phyloP scores from a whole-genome alignment of 2,797 vertebrate genomes.

The Rousettus madagascariensis region DNA sequence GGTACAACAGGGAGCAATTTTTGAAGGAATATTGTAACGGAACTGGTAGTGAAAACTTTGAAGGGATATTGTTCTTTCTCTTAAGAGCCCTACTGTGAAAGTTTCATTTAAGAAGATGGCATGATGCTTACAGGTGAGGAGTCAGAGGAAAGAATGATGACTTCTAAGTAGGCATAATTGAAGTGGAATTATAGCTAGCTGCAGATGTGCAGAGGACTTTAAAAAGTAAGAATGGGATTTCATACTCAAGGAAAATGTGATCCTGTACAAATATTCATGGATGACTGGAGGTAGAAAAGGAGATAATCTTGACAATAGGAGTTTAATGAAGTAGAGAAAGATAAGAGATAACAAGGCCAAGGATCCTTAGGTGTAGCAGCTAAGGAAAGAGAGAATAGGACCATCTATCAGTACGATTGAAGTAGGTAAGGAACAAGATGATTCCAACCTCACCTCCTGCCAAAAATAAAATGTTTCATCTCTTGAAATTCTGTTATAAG shows the following conservation, averaged over 20 bases:
- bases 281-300: constrained; percentile 44
- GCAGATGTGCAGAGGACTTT: neutral
- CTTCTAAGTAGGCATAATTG: neutral
- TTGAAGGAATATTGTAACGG: constrained; percentile 51
- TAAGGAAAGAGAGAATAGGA: constrained; percentile 49
- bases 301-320: constrained; percentile 42
- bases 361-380: constrained; percentile 48
- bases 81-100: constrained; percentile 1
- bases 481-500: constrained; percentile 36
- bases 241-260: constrained; percentile 3
- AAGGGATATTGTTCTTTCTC: constrained; percentile 38
- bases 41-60: constrained; percentile 41
- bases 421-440: constrained; percentile 8
- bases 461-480: constrained; percentile 35
- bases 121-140: neutral
- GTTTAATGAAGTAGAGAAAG: constrained; percentile 66
- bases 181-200: constrained; percentile 3
- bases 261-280: constrained; percentile 20
- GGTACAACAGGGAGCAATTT: constrained; percentile 54
- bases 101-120: neutral
- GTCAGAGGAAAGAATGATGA: constrained; percentile 2
- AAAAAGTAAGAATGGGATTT: constrained; percentile 43
- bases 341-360: constrained; percentile 55
- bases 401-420: constrained; percentile 46
- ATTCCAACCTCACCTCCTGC: constrained; percentile 49